Conservation (phyloP, 2,888 invertebrate genomes). For the Stictocephala bisonia region DNA sequence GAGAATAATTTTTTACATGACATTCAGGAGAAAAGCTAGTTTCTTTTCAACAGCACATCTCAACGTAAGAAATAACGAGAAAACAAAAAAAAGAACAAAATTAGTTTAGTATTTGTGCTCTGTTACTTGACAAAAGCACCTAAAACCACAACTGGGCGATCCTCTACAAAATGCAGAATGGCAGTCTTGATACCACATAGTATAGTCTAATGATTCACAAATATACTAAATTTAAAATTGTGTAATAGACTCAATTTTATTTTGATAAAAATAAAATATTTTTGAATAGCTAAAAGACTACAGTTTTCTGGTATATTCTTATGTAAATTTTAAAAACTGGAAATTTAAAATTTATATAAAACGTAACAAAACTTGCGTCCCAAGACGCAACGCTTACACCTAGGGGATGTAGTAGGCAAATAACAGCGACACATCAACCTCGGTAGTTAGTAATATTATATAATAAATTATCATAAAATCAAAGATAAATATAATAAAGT, state of each 20-base stretch:
- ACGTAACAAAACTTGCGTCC: constrained; percentile 28
- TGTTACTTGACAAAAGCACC: background rate
- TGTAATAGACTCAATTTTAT: too few species aligned
- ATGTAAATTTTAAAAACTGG: constrained; percentile 12
- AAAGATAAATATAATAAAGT: too few species aligned
- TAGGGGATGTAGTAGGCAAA: constrained; percentile 47
- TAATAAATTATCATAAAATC: too few species aligned
- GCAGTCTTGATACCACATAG: constrained; percentile 42
- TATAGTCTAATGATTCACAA: too few species aligned
- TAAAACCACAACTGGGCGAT: background rate
- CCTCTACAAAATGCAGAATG: constrained; percentile 35
- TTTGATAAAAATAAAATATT: too few species aligned
- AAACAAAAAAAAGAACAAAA: constrained; percentile 12
- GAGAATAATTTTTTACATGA: constrained; percentile 1
- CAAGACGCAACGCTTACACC: constrained; percentile 30
- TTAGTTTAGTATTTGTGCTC: background rate
- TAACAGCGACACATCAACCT: constrained; percentile 48
- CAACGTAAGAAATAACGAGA: too few species aligned
- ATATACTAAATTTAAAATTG: too few species aligned
- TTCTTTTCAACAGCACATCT: constrained; percentile 12
- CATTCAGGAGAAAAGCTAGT: background rate
- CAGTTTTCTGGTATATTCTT: too few species aligned
- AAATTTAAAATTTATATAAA: constrained; percentile 33
- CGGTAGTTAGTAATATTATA: constrained; percentile 46
- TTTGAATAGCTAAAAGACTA: too few species aligned